Percentiles rank a stretch among this genome's conserved stretches.
These are phyloP conservation scores for Theodoxus fluviatilis DNA, from an alignment of 2,888 invertebrate genomes.

Conservation along the genomic window DNA sequence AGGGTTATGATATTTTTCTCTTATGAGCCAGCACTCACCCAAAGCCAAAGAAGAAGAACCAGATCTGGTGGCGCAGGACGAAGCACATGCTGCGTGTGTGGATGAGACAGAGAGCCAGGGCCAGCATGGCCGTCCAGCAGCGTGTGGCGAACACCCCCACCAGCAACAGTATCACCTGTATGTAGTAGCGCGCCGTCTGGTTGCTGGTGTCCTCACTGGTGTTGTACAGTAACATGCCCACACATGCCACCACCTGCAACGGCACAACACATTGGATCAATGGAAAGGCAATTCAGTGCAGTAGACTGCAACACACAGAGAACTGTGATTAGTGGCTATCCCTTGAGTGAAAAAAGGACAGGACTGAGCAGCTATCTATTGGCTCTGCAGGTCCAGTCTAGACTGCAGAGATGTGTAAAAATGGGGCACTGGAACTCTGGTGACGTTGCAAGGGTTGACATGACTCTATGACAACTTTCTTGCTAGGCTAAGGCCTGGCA, in stretches of 20 bases:
- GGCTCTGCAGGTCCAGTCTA: too few species aligned
- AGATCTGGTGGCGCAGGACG: slow-evolving; percentile 75
- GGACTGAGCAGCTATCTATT: too few species aligned
- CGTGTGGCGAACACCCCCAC: slow-evolving; percentile 79
- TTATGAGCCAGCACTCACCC: slow-evolving; percentile 66
- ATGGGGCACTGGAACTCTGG: too few species aligned
- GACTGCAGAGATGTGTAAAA: too few species aligned
- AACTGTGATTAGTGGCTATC: too few species aligned
- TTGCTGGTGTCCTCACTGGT: slow-evolving; percentile 41
- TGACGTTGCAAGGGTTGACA: too few species aligned
- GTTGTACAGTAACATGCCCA: slow-evolving; percentile 79
- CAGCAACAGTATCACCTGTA: slow-evolving; percentile 79
- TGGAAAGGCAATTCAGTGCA: too few species aligned
- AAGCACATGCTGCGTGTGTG: slow-evolving; percentile 85
- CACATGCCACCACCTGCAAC: slow-evolving; percentile 54
- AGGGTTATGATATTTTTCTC: too few species aligned
- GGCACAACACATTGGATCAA: too few species aligned
- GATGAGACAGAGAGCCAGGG: slow-evolving; percentile 81
- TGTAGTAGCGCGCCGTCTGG: slow-evolving; percentile 74
- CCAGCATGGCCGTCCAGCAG: slow-evolving; percentile 84
- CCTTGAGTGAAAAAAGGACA: too few species aligned
- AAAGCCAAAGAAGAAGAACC: slow-evolving; percentile 51
- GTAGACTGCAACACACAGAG: background rate
- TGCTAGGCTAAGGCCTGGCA: too few species aligned
- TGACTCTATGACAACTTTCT: too few species aligned